Percentiles rank a stretch among this genome's conserved stretches.
Conservation (phyloP, 2,888 invertebrate species). For the Bellardia bayeri region DNA sequence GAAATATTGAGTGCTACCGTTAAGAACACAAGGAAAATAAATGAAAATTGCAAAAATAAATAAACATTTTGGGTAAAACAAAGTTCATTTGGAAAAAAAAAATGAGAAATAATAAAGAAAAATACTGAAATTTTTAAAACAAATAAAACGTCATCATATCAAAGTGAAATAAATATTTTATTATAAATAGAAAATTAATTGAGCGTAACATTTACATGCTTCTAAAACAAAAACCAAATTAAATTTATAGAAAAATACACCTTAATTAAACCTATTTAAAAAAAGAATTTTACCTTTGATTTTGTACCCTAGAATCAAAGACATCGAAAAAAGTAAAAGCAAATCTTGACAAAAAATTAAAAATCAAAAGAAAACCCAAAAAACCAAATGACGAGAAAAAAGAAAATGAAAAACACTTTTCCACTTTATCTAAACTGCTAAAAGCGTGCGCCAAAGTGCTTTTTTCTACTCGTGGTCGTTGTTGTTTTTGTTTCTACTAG, state of each 20-base stretch:
- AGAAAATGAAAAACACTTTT: conserved; percentile 56
- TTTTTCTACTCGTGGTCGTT: conserved; percentile 45
- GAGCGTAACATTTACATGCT: conserved; percentile 48
- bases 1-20: conserved; percentile 66
- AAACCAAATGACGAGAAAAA: conserved; percentile 31
- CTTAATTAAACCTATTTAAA: conserved; percentile 5
- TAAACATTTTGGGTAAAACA: conserved; percentile 1
- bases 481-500: conserved; percentile 50
- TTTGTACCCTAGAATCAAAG: conserved; percentile 13
- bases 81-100: background rate
- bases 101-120: conserved; percentile 31
- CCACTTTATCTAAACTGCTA: conserved; percentile 67
- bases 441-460: conserved; percentile 73
- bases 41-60: conserved; percentile 6
- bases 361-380: conserved; percentile 9
- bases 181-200: conserved; percentile 45
- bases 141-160: conserved; percentile 24
- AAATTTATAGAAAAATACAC: conserved; percentile 4
- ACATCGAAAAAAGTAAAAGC: conserved; percentile 7
- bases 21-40: conserved; percentile 47
- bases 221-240: conserved; percentile 8
- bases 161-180: conserved; percentile 31
- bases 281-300: conserved; percentile 14
- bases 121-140: conserved; percentile 4
- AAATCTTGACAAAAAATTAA: conserved; percentile 25